Evolutionary conservation across 2,797 vertebrate species (phyloP), one percentile per base, ranked within the genome.

Genomic region (Vultur gryphus): DNA sequence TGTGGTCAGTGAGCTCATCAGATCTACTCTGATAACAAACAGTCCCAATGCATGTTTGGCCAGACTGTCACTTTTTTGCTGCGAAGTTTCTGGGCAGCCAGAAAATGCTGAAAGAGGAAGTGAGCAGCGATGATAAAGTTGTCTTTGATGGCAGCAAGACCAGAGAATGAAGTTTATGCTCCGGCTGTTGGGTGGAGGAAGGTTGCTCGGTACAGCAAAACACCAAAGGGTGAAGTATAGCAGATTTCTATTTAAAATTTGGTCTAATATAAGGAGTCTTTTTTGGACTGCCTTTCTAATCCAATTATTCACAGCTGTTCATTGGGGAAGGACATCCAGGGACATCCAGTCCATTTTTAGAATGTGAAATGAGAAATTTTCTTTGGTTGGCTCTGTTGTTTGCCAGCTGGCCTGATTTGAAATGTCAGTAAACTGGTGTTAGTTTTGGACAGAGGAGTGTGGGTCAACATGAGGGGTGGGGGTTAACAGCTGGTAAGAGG

Each of bases 331-430:
- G 93, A 91, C 87, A 96, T 89, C 43, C 87, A 94, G 86, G 94
- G 93, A 84, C 83, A 84, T 85, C 43, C 76, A 87, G 92, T 92
- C 82, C 93, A 57, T 88, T 96, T 94, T 97, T 96, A 94, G 92
- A 93, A 86, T 7, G 35, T 67, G 59, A 93, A 96, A 96, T 94
- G 57, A 72, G 77, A 58, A 92, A 31, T 93, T 96, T 84, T 96
- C 61, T 80, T 88, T 48, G 54, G 37, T 96, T 96, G 84, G 44
- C 48, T 88, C 12, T 72, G 58, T 86, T 82, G 28, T 88, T 95
- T 88, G 70, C 84, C 80, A 93, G 69, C 90, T 97, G 89, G 67
- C 79, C 31, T 37, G 79, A 37, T 76, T 16, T 20, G 61, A 92
- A 91, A 88, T 76, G 71, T 94, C 86, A 83, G 79, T 89, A 76